Percentiles rank a stretch among this genome's conserved stretches.
Conservation (phyloP, 2,888 invertebrate species). For the Rhaphigaster nebulosa region DNA sequence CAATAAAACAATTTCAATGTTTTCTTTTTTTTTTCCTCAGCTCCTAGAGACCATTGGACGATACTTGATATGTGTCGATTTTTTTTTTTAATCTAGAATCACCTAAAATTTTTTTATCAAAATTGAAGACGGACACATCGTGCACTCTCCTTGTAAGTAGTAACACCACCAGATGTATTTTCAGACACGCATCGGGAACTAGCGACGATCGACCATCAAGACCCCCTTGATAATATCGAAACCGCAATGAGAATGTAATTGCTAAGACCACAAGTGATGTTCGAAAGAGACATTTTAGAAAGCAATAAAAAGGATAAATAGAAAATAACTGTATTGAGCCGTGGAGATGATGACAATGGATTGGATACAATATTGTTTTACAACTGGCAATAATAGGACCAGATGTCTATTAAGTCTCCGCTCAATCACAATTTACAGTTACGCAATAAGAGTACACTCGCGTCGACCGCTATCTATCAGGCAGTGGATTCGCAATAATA, state of each 20-base stretch:
- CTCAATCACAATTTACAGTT: slow-evolving; percentile 42
- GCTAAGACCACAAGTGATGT: background rate
- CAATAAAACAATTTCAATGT: too few relatives aligned
- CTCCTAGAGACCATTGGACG: too few relatives aligned
- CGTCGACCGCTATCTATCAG: slow-evolving; percentile 8
- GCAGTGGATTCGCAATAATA: slow-evolving; percentile 25
- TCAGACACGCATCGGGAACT: too few relatives aligned
- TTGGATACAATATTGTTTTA: slow-evolving; percentile 23
- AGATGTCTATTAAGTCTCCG: background rate
- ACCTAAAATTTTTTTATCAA: too few relatives aligned
- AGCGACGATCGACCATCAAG: too few relatives aligned
- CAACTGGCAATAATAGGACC: background rate
- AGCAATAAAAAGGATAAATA: background rate
- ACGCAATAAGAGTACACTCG: background rate
- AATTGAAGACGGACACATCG: too few relatives aligned
- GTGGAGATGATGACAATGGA: background rate
- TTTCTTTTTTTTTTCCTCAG: too few relatives aligned
- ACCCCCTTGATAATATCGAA: background rate
- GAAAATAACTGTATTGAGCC: background rate
- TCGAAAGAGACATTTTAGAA: background rate
- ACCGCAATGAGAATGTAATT: background rate
- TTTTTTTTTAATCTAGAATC: too few relatives aligned
- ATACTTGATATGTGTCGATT: too few relatives aligned
- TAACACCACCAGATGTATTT: too few relatives aligned
- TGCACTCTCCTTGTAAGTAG: too few relatives aligned